Evolutionary conservation across 2,888 invertebrate species (phyloP), one percentile per base, ranked within the genome.

Genomic region (Pardosa pseudoannulata): DNA sequence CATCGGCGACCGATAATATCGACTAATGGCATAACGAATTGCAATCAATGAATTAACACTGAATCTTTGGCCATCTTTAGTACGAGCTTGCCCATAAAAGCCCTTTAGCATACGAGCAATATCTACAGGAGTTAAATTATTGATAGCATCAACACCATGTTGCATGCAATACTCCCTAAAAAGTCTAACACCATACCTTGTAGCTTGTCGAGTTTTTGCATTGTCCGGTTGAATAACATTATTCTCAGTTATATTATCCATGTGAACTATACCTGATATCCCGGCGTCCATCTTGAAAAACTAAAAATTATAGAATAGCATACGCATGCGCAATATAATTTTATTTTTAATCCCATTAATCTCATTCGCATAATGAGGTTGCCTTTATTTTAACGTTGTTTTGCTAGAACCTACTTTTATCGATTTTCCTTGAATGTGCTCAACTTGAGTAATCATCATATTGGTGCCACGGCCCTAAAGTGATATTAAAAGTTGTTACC

Each of bases 21-120:
- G 88, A 65, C 88, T 88, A 78, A 88, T 88, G 56, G 88, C 88
- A 65, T 88, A 88, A n/a, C 88, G 85, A 71, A 88, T 88, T 29
- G 88, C 88, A 70, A 88, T 88, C 85, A 88, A 72, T 39, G 88
- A 88, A 73, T 88, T 88, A 56, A 88, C 88, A 72, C 88, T 88
- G 64, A 88, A 88, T 62, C 88, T 79, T 75, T 88, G 88, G 82
- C 88, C 88, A 82, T 88, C 88, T 76, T 88, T 87, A 56, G 88
- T 88, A 62, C 88, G 88, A 65, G 85, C 88, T 70, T 88, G 87
- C 65, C 85, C 88, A 64, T 88, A 88, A 62, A 88, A 88, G 50
- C 88, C 88, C 72, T 88, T 87, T 31, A 88, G 75, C 80, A 88
- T 83, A 29, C 81, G 76, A 41, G 88, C 88, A 50, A 88, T 88